phyloP scores from a whole-genome alignment of 2,888 invertebrate species.

The Cheilosia variabilis region DNA sequence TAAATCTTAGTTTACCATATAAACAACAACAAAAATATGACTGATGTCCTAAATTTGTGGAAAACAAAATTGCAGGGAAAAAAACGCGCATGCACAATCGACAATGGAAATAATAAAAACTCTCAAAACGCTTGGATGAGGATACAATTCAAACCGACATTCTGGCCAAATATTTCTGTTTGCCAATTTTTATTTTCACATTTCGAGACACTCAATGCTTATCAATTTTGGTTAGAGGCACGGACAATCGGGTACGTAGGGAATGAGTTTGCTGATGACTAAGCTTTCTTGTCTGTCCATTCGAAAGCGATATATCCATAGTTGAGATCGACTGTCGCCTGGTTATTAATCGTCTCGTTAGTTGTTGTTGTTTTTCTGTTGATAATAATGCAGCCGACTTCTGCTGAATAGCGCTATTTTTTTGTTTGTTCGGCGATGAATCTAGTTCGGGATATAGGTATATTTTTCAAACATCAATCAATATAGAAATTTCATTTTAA shows the following conservation, averaged over 20 bases:
- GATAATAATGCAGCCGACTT: conserved; percentile 77
- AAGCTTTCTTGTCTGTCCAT: conserved; percentile 72
- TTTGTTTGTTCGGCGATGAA: conserved; percentile 52
- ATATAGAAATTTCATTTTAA: background rate
- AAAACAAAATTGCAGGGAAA: too few relatives aligned
- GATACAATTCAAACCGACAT: too few relatives aligned
- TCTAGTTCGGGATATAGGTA: conserved; percentile 45
- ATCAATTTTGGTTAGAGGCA: conserved; percentile 83
- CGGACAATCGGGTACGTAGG: conserved; percentile 84
- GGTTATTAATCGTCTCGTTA: conserved; percentile 79
- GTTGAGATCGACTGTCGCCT: conserved; percentile 83
- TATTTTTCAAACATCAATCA: background rate
- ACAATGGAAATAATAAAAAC: too few relatives aligned
- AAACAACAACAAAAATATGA: too few relatives aligned
- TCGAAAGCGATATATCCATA: conserved; percentile 42
- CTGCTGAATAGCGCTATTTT: conserved; percentile 22
- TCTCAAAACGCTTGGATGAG: too few relatives aligned
- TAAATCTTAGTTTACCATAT: too few relatives aligned
- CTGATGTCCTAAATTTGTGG: too few relatives aligned
- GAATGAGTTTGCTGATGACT: conserved; percentile 78
- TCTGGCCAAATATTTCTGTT: too few relatives aligned
- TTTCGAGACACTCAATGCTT: conserved; percentile 78
- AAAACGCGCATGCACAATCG: too few relatives aligned
- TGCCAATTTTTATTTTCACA: too few relatives aligned
- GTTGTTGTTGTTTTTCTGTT: conserved; percentile 28